phyloP scores from a whole-genome alignment of 2,113 vertebrate genomes.

The Ptyas mucosa region DNA sequence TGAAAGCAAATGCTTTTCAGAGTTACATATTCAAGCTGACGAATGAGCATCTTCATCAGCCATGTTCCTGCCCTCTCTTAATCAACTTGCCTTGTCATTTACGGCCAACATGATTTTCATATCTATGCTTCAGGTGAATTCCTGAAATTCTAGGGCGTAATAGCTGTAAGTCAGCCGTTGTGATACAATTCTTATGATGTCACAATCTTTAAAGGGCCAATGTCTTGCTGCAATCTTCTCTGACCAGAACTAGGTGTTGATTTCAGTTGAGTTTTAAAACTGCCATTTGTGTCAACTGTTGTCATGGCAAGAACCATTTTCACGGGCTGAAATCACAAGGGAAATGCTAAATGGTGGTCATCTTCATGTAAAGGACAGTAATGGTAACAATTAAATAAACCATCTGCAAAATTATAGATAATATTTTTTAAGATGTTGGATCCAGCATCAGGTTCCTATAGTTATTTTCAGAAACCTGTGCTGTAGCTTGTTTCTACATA shows the following conservation, averaged over 20 bases:
- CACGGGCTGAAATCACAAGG: background rate
- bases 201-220: background rate
- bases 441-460: background rate
- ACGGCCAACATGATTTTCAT: accelerated
- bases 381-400: background rate
- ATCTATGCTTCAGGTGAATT: background rate
- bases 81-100: background rate
- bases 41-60: background rate
- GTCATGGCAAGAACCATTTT: background rate
- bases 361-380: background rate
- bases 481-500: background rate
- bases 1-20: background rate
- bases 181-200: constrained; percentile 10
- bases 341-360: background rate
- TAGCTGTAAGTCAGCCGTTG: background rate
- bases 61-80: background rate
- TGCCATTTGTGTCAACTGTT: background rate
- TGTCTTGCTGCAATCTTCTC: background rate
- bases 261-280: background rate
- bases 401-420: background rate
- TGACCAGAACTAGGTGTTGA: background rate
- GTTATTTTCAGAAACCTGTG: background rate
- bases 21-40: background rate
- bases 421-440: background rate
- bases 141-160: background rate